These are phyloP conservation scores for Polyploca ridens DNA, from an alignment of 2,888 invertebrate genomes.

Conservation along the genomic window DNA sequence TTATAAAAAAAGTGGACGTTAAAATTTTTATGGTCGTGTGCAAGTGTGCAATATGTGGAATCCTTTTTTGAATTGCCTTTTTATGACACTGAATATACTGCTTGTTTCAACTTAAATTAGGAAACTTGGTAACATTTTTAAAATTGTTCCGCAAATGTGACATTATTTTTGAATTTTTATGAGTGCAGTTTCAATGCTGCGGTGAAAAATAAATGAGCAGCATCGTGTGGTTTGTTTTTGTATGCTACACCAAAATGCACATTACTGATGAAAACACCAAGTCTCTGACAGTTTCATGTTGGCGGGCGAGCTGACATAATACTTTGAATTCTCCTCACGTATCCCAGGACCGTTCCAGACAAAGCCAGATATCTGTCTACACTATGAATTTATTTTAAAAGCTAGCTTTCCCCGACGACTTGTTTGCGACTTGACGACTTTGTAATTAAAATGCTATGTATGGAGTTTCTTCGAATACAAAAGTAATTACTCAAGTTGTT, in stretches of 20 bases:
- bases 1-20: background rate
- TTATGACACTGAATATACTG: background rate
- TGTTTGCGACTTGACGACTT: conserved; percentile 31
- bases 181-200: background rate
- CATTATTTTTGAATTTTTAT: background rate
- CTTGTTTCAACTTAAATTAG: background rate
- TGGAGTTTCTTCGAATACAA: conserved; percentile 7
- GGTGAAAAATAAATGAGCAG: conserved; percentile 22
- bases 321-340: conserved; percentile 44
- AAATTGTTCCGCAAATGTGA: background rate
- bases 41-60: background rate
- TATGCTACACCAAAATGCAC: conserved; percentile 36
- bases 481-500: background rate
- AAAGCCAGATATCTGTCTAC: conserved; percentile 48
- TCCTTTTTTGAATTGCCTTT: background rate
- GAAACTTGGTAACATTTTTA: background rate
- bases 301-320: conserved; percentile 23
- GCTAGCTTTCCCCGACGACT: conserved; percentile 32
- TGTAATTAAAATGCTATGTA: conserved; percentile 30
- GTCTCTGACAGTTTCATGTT: conserved; percentile 28
- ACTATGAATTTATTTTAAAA: conserved; percentile 54
- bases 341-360: conserved; percentile 31
- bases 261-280: conserved; percentile 38
- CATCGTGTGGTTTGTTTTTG: conserved; percentile 28
- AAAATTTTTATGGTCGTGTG: background rate